Evolutionary conservation across 2,797 vertebrate genomes (phyloP), one percentile per base, ranked within the genome.

Genomic region (Sternotherus odoratus): DNA sequence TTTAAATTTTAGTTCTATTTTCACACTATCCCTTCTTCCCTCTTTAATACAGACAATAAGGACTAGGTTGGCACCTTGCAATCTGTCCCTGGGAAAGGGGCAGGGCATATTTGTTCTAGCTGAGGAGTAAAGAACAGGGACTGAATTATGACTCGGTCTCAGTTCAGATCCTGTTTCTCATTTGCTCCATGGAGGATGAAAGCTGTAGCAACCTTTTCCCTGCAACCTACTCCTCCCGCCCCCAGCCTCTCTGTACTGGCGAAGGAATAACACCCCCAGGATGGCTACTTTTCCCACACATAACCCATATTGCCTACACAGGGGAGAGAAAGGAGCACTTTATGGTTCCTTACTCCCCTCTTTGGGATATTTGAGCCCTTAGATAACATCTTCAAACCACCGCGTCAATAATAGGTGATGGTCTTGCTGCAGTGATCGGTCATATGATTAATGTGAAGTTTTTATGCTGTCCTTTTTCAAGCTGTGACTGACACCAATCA

Each of bases 401-500:
- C 83, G 23, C 2, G 11, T 9, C 48, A 46, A 23, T 79, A 46
- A 75, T 75, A 56, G 46, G 75, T 26, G 75, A 12, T 83, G 63
- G 19, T 88, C 26, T 78, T 88, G 51, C 51, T 56, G 6, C 30
- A 39, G 4, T 54, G 60, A 49, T 49, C 49, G 7, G 12, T 17
- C 12, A 8, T 9, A 50, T 69, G 12, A 28, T 33, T 10, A 50
- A 24, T n/a, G 66, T 36, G 85, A 3, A 33, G 3, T 60, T 78
- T 36, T 26, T 36, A 33, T 77, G n/a, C 49, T 78, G 1, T 88
- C 80, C 23, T 88, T 83, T 92, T 36, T 46, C 39, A 56, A 92
- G 89, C 74, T 79, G 66, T 85, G 46, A 80, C 60, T 26, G 89
- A 91, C 8, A 54, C 74, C 4, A 78, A 87, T 10, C 16, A 86